Percentiles rank a stretch among this genome's conserved stretches.
phyloP scores from a whole-genome alignment of 2,113 vertebrate genomes.

The Sylvia atricapilla region DNA sequence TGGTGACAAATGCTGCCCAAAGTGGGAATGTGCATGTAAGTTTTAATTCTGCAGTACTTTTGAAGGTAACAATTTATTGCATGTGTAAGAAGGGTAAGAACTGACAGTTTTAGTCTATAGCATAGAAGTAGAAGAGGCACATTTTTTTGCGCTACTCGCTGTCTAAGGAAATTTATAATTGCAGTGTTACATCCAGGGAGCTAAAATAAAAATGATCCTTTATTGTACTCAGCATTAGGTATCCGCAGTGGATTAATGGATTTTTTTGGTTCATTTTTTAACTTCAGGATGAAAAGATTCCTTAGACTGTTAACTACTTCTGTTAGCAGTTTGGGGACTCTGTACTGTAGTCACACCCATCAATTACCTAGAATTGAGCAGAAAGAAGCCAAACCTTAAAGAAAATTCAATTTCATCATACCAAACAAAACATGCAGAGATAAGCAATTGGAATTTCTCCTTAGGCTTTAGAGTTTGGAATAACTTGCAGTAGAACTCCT shows the following conservation, averaged over 20 bases:
- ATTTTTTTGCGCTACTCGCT: not conserved
- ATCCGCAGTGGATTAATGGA: no score
- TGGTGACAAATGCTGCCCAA: slow-evolving; percentile 92
- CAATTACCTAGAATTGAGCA: not conserved
- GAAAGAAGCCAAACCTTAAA: not conserved
- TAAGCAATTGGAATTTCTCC: not conserved
- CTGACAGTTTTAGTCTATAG: not conserved
- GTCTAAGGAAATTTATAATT: not conserved
- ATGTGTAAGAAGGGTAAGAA: not conserved
- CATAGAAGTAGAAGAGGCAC: not conserved
- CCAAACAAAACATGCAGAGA: not conserved
- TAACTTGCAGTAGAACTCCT: not conserved
- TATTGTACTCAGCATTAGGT: not conserved
- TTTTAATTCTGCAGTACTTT: not conserved
- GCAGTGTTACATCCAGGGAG: not conserved
- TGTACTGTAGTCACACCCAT: not conserved
- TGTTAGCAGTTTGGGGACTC: not conserved
- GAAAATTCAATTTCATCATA: not conserved
- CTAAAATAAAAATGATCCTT: not conserved
- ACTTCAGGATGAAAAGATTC: not conserved
- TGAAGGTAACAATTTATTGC: not conserved
- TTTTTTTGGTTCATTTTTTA: not conserved
- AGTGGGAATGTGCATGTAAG: slow-evolving; percentile 98
- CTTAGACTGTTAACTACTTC: not conserved
- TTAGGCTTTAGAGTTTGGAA: not conserved